phyloP scores from a whole-genome alignment of 2,888 invertebrate genomes.

The Stenchaetothrips biformis region DNA sequence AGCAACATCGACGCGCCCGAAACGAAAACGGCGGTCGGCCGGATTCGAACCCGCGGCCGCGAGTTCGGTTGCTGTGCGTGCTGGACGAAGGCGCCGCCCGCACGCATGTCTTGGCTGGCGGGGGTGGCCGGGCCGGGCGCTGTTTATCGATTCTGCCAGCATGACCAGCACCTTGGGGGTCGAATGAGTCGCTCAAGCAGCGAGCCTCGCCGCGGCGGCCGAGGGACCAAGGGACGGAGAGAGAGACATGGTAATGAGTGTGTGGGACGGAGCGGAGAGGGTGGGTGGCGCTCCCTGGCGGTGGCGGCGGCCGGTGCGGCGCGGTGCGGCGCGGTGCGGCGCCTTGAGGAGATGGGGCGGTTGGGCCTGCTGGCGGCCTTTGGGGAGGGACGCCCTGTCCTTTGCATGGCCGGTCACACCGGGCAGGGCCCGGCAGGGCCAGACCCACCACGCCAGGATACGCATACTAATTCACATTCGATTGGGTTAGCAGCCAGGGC shows the following conservation, averaged over 20 bases:
- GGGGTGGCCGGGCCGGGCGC: not conserved
- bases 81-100: not conserved
- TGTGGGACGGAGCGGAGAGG: not conserved
- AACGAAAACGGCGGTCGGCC: too few relatives aligned
- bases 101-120: not conserved
- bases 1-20: not conserved
- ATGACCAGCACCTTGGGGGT: constrained; percentile 13
- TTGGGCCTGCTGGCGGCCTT: not conserved
- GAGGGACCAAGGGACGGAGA: not conserved
- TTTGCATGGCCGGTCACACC: not conserved
- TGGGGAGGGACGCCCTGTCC: not conserved
- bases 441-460: not conserved
- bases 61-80: not conserved
- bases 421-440: not conserved
- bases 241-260: not conserved
- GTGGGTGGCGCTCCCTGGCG: not conserved
- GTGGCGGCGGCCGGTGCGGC: not conserved
- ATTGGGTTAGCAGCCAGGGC: not conserved
- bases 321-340: too few relatives aligned
- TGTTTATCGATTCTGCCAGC: constrained; percentile 15
- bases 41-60: not conserved
- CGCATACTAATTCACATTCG: constrained; percentile 21
- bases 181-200: not conserved
- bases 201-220: too few relatives aligned
- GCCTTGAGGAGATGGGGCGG: not conserved